Evolutionary conservation across 2,113 vertebrate species (phyloP).

Genomic region (Myiagra hebetior): DNA sequence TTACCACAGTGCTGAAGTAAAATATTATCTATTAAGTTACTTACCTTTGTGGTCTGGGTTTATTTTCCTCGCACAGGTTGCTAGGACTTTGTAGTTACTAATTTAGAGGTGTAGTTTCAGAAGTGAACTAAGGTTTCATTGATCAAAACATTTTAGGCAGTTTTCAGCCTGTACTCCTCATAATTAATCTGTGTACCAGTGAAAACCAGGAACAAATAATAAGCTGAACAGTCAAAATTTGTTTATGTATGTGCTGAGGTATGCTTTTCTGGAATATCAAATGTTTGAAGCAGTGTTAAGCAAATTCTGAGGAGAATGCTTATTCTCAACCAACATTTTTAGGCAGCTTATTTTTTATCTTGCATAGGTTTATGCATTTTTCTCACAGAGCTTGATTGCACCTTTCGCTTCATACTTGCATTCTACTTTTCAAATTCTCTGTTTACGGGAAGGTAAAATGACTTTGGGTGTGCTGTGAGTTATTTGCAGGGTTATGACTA

Average conservation of each 20-base stretch:
- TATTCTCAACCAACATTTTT: background rate
- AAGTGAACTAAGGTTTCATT: background rate
- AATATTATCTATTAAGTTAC: constrained; percentile 19
- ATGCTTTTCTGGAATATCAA: background rate
- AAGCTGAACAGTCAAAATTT: background rate
- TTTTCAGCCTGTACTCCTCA: background rate
- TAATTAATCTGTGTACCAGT: background rate
- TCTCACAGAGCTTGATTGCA: background rate
- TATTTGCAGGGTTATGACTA: background rate
- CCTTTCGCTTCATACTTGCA: background rate
- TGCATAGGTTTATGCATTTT: background rate
- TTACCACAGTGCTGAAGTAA: background rate
- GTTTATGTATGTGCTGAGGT: background rate
- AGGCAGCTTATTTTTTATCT: background rate
- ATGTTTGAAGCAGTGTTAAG: background rate
- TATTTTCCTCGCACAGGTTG: background rate
- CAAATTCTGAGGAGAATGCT: background rate
- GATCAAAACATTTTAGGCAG: background rate
- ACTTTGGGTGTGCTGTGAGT: background rate
- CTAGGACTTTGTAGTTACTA: background rate
- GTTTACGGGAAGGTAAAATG: background rate
- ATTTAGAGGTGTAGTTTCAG: background rate
- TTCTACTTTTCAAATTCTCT: background rate
- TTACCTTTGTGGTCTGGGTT: background rate
- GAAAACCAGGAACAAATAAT: background rate